Evolutionary conservation across 2,888 invertebrate species (phyloP), one percentile per base, ranked within the genome.

Genomic region (Craniophora ligustri): DNA sequence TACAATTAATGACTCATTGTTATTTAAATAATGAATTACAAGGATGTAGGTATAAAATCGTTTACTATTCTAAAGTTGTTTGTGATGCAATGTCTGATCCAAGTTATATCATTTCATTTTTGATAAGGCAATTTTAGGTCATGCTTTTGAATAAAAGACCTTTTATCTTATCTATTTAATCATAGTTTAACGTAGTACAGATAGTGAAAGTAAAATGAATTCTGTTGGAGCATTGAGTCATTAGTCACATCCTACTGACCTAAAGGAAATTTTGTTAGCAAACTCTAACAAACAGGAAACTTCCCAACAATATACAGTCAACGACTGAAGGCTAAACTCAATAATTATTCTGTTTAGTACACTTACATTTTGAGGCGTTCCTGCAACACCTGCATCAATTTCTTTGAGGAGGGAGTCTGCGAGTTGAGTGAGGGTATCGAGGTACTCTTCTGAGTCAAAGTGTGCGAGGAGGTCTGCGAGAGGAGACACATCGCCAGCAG

Each of bases 371-470:
- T 94, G 85, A 95, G 92, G 84, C 95, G 94, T 84, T 94, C 94
- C 93, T 94, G 95, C 70, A 96, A 95, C 81, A 94, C 94, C 89
- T 94, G 95, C 93, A 94, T 96, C 96, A 96, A 93, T 93, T 78
- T 97, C 97, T 94, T 96, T 95, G 95, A 97, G 94, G 91, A 97
- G 95, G 92, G 96, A 96, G 90, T 97, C 96, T 91, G 97, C 97
- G 94, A 97, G 95, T 89, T 97, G 96, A 92, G 97, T 96, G 88
- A 97, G 95, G 85, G 96, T 95, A 77, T 95, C 94, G 85, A 95
- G 92, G 88, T 95, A 96, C 82, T 95, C 95, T 74, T 96, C 95
- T 77, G 95, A 95, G 94, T 96, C 96, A 94, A 97, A 94, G 85
- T 96, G 96, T 76, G 95, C 95, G 95, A 97, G 95, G 94, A 97